Percentiles rank a stretch among this genome's conserved stretches.
Evolutionary conservation across 2,888 invertebrate species (phyloP).

Genomic region (Eupeodes latifasciatus): DNA sequence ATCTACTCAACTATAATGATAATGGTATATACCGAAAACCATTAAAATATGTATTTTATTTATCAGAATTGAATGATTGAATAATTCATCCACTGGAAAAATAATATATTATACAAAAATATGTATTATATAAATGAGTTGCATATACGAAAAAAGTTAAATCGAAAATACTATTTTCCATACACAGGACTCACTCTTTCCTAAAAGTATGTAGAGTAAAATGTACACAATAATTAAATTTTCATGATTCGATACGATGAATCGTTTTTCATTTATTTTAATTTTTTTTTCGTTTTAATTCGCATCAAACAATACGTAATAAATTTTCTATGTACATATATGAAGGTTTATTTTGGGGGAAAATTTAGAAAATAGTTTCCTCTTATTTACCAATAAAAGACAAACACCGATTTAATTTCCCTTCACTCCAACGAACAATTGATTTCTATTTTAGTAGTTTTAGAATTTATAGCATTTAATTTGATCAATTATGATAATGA

Average conservation of each 20-base stretch:
- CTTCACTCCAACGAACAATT: constrained; percentile 24
- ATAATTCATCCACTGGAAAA: constrained; percentile 14
- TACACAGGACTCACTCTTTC: neutral
- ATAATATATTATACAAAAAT: neutral
- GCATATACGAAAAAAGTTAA: neutral
- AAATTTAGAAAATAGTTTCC: constrained; percentile 11
- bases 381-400: constrained; percentile 1
- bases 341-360: neutral
- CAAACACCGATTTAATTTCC: constrained; percentile 20
- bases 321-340: neutral
- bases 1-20: constrained; percentile 28
- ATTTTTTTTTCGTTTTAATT: neutral
- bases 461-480: constrained; percentile 22
- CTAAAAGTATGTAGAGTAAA: constrained; percentile 15
- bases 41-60: constrained; percentile 36
- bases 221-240: constrained; percentile 53
- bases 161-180: neutral
- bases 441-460: constrained; percentile 33
- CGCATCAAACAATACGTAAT: constrained; percentile 8
- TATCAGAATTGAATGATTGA: constrained; percentile 27
- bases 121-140: too few species aligned
- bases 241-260: constrained; percentile 17
- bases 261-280: constrained; percentile 24
- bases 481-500: constrained; percentile 38
- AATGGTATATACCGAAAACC: neutral